Conservation (phyloP, 2,888 invertebrate species). For the Macrosiphum euphorbiae region DNA sequence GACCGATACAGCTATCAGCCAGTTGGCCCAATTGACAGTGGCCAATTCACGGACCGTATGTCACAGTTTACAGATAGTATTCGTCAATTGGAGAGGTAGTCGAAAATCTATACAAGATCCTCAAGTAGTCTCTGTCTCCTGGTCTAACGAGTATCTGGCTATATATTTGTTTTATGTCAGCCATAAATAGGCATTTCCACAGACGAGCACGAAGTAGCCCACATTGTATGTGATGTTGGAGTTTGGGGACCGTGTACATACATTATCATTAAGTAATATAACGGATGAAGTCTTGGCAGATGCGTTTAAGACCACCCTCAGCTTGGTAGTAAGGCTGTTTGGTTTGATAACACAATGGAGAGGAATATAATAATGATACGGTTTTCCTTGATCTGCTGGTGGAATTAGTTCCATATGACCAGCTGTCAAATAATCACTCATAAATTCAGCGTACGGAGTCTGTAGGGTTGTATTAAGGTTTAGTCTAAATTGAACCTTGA, state of each 20-base stretch:
- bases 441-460: too few species aligned
- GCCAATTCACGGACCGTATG: constrained; percentile 66
- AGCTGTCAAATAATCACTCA: neutral
- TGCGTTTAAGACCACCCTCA: constrained; percentile 68
- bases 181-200: too few species aligned
- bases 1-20: neutral
- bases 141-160: constrained; percentile 67
- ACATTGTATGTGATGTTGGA: constrained; percentile 68
- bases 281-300: constrained; percentile 66
- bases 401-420: constrained; percentile 42
- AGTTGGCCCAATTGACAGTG: neutral
- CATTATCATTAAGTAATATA: constrained; percentile 67
- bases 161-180: constrained; percentile 69
- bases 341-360: constrained; percentile 68
- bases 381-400: neutral
- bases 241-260: constrained; percentile 67
- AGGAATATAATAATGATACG: neutral
- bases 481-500: neutral
- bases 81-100: constrained; percentile 66
- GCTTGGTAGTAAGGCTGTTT: constrained; percentile 67
- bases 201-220: constrained; percentile 68
- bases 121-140: constrained; percentile 68
- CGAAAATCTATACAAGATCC: constrained; percentile 69
- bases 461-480: neutral
- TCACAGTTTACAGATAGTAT: constrained; percentile 68